A percentile compares a stretch with the other conserved stretches of the same genome.
Conservation (phyloP, 2,113 vertebrate species). For the Trinectes maculatus region DNA sequence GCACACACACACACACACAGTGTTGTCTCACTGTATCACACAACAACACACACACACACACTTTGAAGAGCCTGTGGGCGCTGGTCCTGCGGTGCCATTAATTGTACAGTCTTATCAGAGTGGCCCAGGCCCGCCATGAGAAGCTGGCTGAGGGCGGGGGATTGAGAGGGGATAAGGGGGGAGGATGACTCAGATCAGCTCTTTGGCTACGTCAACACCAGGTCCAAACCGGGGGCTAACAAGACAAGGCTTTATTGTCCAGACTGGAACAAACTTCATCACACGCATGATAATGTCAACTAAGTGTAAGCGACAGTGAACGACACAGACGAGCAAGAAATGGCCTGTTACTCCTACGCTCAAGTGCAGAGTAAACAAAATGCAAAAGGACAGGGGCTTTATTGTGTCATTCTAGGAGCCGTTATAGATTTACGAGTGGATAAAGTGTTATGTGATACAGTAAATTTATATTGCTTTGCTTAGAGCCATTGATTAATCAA, state of each 20-base stretch:
- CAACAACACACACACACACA: slow-evolving; percentile 22
- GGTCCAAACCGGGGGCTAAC: neutral
- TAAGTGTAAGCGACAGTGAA: neutral
- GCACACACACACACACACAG: slow-evolving; percentile 4
- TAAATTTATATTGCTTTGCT: slow-evolving; percentile 7
- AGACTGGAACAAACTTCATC: slow-evolving; percentile 1
- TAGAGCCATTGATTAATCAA: slow-evolving; percentile 30
- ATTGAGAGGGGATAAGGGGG: neutral
- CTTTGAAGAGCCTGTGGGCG: slow-evolving; percentile 64
- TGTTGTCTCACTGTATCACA: too few species aligned
- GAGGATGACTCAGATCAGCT: slow-evolving; percentile 50
- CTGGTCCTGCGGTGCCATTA: slow-evolving; percentile 67
- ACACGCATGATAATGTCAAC: slow-evolving; percentile 15
- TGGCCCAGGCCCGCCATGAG: slow-evolving; percentile 67
- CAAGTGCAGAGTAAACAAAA: too few species aligned
- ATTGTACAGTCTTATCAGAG: slow-evolving; percentile 75
- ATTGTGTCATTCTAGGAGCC: slow-evolving; percentile 1
- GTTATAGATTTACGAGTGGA: slow-evolving; percentile 20
- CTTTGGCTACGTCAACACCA: slow-evolving; percentile 3
- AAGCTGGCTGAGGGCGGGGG: slow-evolving; percentile 47
- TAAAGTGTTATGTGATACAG: neutral
- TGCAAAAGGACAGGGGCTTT: slow-evolving; percentile 17
- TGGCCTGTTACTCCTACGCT: neutral
- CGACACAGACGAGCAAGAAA: neutral
- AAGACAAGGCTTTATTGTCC: slow-evolving; percentile 23